phyloP scores from a whole-genome alignment of 1,140 invertebrate genomes.

The Papilio polytes region DNA sequence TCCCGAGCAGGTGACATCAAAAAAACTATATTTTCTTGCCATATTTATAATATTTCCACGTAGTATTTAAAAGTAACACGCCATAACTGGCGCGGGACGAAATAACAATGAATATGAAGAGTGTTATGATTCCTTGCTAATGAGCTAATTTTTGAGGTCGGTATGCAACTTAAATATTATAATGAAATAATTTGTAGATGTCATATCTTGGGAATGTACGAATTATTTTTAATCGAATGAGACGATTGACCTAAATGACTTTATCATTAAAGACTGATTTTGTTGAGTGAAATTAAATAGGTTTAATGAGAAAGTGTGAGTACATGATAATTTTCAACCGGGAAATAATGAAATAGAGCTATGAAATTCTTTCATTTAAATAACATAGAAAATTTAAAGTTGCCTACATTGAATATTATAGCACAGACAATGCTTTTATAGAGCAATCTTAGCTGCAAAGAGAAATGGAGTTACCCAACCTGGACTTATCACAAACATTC shows the following conservation, averaged over 20 bases:
- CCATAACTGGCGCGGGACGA: slow-evolving; percentile 41
- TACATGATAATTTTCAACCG: too few relatives aligned
- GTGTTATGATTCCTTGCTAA: slow-evolving; percentile 63
- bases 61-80: slow-evolving; percentile 50
- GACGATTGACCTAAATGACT: neutral
- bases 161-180: slow-evolving; percentile 61
- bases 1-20: slow-evolving; percentile 52
- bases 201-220: slow-evolving; percentile 63
- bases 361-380: too few relatives aligned
- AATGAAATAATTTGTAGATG: slow-evolving; percentile 68
- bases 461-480: too few relatives aligned
- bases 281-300: too few relatives aligned
- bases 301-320: too few relatives aligned
- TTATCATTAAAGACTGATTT: too few relatives aligned
- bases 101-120: slow-evolving; percentile 45
- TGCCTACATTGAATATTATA: too few relatives aligned
- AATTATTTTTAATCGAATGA: slow-evolving; percentile 45
- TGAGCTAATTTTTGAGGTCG: slow-evolving; percentile 57
- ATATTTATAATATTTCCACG: slow-evolving; percentile 51
- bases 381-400: too few relatives aligned
- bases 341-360: too few relatives aligned
- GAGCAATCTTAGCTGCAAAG: too few relatives aligned
- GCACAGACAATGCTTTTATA: too few relatives aligned
- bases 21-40: slow-evolving; percentile 56
- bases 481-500: too few relatives aligned